phyloP scores from a whole-genome alignment of 2,888 invertebrate species.

The Unio pictorum region DNA sequence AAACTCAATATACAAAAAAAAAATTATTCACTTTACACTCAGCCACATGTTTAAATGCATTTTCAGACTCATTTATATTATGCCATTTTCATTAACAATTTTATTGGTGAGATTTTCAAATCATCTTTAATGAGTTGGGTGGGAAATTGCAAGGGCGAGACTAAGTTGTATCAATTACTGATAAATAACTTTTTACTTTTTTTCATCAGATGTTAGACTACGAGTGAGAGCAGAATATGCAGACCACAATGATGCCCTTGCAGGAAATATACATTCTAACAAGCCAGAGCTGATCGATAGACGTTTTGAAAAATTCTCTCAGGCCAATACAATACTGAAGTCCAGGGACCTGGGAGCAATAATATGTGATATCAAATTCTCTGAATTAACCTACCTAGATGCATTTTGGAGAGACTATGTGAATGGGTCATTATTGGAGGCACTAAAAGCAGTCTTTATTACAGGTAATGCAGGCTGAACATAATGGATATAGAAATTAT shows the following conservation, averaged over 20 bases:
- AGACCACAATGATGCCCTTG: slow-evolving; percentile 57
- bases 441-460: slow-evolving; percentile 64
- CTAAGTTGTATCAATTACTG: too few relatives aligned
- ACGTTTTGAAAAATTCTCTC: slow-evolving; percentile 65
- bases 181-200: too few relatives aligned
- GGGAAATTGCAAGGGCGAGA: too few relatives aligned
- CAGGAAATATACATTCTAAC: slow-evolving; percentile 59
- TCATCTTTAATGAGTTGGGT: too few relatives aligned
- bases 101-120: too few relatives aligned
- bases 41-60: too few relatives aligned
- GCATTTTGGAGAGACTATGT: slow-evolving; percentile 71
- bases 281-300: slow-evolving; percentile 60
- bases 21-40: too few relatives aligned
- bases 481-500: too few relatives aligned
- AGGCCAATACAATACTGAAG: slow-evolving; percentile 65
- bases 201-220: slow-evolving; percentile 59
- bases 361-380: slow-evolving; percentile 69
- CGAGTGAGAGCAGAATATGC: slow-evolving; percentile 65
- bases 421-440: slow-evolving; percentile 66
- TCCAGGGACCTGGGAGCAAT: slow-evolving; percentile 67
- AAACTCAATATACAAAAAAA: too few relatives aligned
- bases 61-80: too few relatives aligned
- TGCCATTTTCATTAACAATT: too few relatives aligned
- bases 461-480: slow-evolving; percentile 42
- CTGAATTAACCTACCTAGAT: slow-evolving; percentile 68